Base-by-base conservation (phyloP, 2,113 vertebrate species). In the Microtus pennsylvanicus region DNA sequence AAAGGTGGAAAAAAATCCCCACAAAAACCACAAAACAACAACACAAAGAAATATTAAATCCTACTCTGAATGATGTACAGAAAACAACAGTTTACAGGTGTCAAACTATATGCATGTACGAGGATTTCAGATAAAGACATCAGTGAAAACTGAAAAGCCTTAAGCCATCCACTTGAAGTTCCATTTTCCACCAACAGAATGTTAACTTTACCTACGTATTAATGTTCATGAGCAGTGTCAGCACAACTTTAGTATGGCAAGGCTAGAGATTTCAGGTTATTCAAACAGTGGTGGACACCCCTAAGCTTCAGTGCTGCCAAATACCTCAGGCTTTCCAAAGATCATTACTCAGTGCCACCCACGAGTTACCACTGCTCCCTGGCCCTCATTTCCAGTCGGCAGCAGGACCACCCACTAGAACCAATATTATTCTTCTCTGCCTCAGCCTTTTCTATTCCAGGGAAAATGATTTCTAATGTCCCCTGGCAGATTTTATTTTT, bases 361-460 rank as follows among this genome's bases (percentile, higher is more conserved):
- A 95, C 9, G 5, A 96, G 65, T 78, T 95, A 95, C 83, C 85
- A 92, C 81, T 75, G 45, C 42, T 96, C 50, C 83, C 89, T 96
- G 80, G 94, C 61, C 81, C 58, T 77, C 5, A 8, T 50, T 55
- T 96, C 82, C 28, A 95, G 85, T 47, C 89, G 91, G 50, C 85
- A 80, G 78, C 52, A 94, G 55, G 97, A 97, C 97, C 97, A 97
- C 97, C 97, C 93, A 96, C 93, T 96, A 52, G 63, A 96, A 89
- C 13, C 72, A 90, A 58, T 95, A 92, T 96, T 95, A 94, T 96
- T 97, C 76, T 97, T 90, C 97, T 96, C 67, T 96, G 96, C 52
- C 45, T 97, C 67, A 94, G 95, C 61, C 24, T 97, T 94, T 94
- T 93, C 90, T 96, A 94, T 97, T 92, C 61, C 61, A 97, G 94